Percentiles rank a stretch among this genome's conserved stretches.
Conservation (phyloP, 2,113 vertebrate species). For the Tragelaphus scriptus region DNA sequence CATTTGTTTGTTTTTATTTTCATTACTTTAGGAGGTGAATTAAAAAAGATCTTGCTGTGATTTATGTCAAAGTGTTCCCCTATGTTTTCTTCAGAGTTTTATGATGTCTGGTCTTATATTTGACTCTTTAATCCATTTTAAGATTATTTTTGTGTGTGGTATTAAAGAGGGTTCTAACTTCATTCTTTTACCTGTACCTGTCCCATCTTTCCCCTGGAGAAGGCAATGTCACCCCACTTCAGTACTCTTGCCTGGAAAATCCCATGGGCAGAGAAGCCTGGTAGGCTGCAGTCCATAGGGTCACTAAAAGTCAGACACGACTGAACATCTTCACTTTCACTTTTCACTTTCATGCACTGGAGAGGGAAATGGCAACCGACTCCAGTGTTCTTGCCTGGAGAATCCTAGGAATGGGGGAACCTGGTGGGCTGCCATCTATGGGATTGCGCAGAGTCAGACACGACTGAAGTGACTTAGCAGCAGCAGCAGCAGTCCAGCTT, state of each 20-base stretch:
- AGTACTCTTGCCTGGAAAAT: background rate
- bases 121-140: background rate
- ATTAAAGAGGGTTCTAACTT: background rate
- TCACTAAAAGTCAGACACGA: background rate
- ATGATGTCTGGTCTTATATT: background rate
- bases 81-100: background rate
- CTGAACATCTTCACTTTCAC: background rate
- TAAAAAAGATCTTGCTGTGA: background rate
- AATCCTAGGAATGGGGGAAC: background rate
- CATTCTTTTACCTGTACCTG: background rate
- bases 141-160: background rate
- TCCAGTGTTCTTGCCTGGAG: background rate
- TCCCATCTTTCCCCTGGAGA: background rate
- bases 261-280: background rate
- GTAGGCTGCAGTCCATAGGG: background rate
- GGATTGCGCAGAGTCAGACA: background rate
- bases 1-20: background rate
- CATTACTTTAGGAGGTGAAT: background rate
- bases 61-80: background rate
- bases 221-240: background rate
- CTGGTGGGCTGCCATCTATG: background rate
- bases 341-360: background rate
- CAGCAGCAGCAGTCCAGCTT: background rate
- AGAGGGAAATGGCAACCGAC: background rate
- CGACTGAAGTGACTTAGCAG: background rate